phyloP scores from a whole-genome alignment of 1,140 invertebrate genomes.

The Eriocheir sinensis region DNA sequence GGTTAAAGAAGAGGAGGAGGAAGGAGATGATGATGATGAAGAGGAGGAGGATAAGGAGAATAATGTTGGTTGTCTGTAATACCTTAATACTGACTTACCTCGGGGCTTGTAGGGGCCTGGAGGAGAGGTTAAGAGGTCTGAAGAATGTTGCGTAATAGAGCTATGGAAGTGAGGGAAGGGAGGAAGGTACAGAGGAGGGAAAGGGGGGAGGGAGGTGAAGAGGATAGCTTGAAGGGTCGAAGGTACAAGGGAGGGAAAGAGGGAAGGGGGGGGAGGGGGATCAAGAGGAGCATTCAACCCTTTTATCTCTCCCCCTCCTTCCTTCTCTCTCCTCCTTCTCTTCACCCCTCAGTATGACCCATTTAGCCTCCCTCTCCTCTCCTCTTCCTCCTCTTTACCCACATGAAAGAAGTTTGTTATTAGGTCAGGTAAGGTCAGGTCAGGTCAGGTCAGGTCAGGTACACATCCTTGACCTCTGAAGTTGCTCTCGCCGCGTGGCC shows the following conservation, averaged over 20 bases:
- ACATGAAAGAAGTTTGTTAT: background rate
- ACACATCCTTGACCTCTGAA: too few species aligned
- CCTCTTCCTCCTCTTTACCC: background rate
- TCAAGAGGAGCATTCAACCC: too few species aligned
- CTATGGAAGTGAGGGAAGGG: too few species aligned
- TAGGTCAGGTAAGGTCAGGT: too few species aligned
- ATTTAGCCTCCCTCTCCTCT: constrained; percentile 11
- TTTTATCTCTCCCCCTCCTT: too few species aligned
- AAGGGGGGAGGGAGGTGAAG: background rate
- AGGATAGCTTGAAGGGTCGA: too few species aligned
- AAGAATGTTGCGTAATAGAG: background rate
- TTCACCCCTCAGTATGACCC: background rate
- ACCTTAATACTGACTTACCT: background rate
- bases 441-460: too few species aligned
- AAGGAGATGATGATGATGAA: background rate
- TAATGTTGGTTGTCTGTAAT: background rate
- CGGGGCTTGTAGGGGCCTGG: background rate
- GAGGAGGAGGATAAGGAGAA: background rate
- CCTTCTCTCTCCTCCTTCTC: background rate
- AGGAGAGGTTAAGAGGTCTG: background rate
- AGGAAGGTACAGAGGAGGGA: background rate
- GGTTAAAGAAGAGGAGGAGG: background rate
- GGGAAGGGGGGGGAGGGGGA: background rate
- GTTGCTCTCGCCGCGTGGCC: too few species aligned
- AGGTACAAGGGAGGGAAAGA: too few species aligned